Percentiles rank a stretch among this genome's conserved stretches.
These are phyloP conservation scores for Symphodus melops DNA, from an alignment of 2,113 vertebrate species.

Conservation along the genomic window DNA sequence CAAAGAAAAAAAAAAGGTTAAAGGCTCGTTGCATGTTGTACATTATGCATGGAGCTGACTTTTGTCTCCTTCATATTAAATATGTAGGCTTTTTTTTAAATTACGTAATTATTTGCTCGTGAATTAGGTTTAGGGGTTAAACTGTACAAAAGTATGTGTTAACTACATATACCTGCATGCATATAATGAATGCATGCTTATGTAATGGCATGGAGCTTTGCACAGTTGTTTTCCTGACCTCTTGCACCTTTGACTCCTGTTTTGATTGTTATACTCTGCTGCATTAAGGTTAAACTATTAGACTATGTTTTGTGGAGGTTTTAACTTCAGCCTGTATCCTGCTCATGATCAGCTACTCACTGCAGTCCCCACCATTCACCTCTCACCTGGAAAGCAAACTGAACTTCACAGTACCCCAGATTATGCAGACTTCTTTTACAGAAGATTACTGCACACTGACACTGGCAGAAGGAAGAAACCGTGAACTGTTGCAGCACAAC, in stretches of 20 bases:
- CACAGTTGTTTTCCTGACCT: neutral
- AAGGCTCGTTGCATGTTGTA: neutral
- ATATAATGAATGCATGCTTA: neutral
- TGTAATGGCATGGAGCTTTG: neutral
- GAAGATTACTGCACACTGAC: neutral
- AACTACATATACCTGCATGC: neutral
- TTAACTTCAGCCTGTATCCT: slow-evolving; percentile 29
- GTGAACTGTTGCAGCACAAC: neutral
- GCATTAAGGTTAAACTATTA: no score
- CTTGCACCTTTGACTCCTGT: neutral
- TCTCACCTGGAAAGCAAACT: slow-evolving; percentile 33
- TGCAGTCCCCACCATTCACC: slow-evolving; percentile 19
- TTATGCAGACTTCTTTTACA: neutral
- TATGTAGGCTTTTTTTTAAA: no score
- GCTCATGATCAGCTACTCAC: slow-evolving; percentile 7
- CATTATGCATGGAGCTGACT: neutral
- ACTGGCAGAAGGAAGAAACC: no score
- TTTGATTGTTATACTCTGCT: no score
- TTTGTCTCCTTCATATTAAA: neutral
- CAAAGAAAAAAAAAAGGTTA: neutral
- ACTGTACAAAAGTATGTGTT: neutral
- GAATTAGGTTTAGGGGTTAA: neutral
- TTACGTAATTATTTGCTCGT: no score
- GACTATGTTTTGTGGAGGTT: neutral
- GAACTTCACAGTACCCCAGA: neutral